Percentiles rank a stretch among this genome's conserved stretches.
These are phyloP conservation scores for Teleogryllus occipitalis DNA, from an alignment of 1,140 invertebrate species.

Conservation along the genomic window DNA sequence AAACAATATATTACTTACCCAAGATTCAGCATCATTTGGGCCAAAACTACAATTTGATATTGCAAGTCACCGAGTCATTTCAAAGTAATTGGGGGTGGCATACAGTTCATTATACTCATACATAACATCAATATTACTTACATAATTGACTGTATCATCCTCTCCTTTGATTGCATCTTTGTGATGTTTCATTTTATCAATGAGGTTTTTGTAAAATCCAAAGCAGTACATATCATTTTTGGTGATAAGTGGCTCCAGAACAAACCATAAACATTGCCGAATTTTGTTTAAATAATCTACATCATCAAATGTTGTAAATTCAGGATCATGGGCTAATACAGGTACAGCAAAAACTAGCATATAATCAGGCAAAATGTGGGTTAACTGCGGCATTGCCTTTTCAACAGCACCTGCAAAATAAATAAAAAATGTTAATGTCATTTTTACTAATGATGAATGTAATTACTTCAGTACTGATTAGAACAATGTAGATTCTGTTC, in stretches of 20 bases:
- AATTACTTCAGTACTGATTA: too few species aligned
- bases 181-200: slow-evolving; percentile 87
- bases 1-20: too few species aligned
- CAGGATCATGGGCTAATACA: slow-evolving; percentile 82
- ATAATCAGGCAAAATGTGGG: slow-evolving; percentile 90
- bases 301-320: slow-evolving; percentile 67
- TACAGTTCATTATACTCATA: neutral
- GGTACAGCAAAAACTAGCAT: slow-evolving; percentile 92
- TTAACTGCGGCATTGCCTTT: slow-evolving; percentile 59
- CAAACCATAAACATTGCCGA: slow-evolving; percentile 83
- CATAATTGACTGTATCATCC: slow-evolving; percentile 71
- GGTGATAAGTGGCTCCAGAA: slow-evolving; percentile 84
- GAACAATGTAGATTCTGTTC: too few species aligned
- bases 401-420: slow-evolving; percentile 32
- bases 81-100: too few species aligned
- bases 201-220: slow-evolving; percentile 89
- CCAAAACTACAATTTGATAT: too few species aligned
- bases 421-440: neutral
- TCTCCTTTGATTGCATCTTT: slow-evolving; percentile 78
- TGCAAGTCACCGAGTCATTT: too few species aligned
- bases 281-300: slow-evolving; percentile 64
- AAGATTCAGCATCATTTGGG: too few species aligned
- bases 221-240: slow-evolving; percentile 92
- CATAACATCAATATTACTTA: slow-evolving; percentile 40
- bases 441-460: too few species aligned